These are phyloP conservation scores for Australoheros scitulus DNA, from an alignment of 2,113 vertebrate species.

Conservation along the genomic window DNA sequence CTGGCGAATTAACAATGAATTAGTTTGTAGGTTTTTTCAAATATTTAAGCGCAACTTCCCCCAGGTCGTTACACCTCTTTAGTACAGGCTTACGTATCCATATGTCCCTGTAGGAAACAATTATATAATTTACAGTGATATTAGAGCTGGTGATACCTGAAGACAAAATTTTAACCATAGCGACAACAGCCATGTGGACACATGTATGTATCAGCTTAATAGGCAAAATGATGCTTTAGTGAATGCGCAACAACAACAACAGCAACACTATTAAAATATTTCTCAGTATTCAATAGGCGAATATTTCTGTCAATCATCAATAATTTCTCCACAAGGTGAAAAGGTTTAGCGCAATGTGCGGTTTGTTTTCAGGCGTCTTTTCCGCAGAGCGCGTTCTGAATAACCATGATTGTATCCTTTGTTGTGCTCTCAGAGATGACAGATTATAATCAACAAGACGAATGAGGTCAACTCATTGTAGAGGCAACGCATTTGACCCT, in stretches of 20 bases:
- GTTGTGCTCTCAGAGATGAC: slow-evolving; percentile 66
- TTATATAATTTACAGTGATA: not conserved
- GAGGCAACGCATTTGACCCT: slow-evolving; percentile 58
- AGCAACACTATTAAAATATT: not conserved
- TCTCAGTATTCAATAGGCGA: not conserved
- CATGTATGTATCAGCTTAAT: not conserved
- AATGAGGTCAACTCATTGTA: slow-evolving; percentile 70
- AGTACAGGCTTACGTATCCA: not conserved
- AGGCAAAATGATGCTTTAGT: not conserved
- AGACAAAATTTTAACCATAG: not conserved
- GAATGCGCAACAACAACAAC: no score
- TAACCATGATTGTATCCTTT: slow-evolving; percentile 70
- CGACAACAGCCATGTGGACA: not conserved
- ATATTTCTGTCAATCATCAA: slow-evolving; percentile 12
- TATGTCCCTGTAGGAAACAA: not conserved
- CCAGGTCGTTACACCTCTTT: not conserved
- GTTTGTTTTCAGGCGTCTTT: slow-evolving; percentile 52
- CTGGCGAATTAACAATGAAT: not conserved
- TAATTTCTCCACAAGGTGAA: slow-evolving; percentile 43
- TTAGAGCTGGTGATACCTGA: not conserved
- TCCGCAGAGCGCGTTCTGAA: slow-evolving; percentile 56
- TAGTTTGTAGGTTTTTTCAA: not conserved
- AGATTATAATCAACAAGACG: slow-evolving; percentile 73
- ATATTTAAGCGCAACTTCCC: not conserved
- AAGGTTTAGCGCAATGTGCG: slow-evolving; percentile 30